Evolutionary conservation across 2,113 vertebrate genomes (phyloP).

Genomic region (Scalopus aquaticus): DNA sequence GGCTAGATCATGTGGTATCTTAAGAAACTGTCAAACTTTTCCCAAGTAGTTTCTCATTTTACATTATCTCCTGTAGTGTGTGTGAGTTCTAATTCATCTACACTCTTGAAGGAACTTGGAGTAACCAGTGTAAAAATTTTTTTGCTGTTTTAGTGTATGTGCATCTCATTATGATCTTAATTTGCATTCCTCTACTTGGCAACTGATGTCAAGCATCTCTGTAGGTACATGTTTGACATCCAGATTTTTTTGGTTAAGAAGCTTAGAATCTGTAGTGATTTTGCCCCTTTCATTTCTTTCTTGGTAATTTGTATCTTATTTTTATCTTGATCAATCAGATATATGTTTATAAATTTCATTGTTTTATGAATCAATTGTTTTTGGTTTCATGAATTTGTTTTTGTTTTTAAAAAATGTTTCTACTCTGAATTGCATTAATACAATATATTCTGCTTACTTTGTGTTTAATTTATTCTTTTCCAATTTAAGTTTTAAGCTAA

Average conservation of each 20-base stretch:
- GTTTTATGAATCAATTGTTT: neutral
- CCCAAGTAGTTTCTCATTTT: neutral
- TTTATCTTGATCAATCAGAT: neutral
- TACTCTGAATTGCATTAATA: slow-evolving; percentile 5
- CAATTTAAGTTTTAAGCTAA: neutral
- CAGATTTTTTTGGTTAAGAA: neutral
- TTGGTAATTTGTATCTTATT: neutral
- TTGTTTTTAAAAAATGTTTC: neutral
- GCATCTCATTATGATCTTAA: neutral
- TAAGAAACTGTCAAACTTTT: neutral
- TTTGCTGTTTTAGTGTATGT: neutral
- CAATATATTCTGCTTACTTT: neutral
- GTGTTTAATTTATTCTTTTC: neutral
- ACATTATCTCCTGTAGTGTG: neutral
- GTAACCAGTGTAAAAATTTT: neutral
- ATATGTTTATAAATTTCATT: neutral
- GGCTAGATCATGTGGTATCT: neutral
- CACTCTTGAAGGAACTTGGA: neutral
- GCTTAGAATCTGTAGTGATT: neutral
- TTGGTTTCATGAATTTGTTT: slow-evolving; percentile 15
- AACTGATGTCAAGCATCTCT: neutral
- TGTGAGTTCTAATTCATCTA: neutral
- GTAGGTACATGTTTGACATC: neutral
- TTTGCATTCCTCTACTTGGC: neutral
- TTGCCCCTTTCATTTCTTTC: neutral